Base-by-base conservation (phyloP, 2,888 invertebrate species). In the Podotricha telesiphe region DNA sequence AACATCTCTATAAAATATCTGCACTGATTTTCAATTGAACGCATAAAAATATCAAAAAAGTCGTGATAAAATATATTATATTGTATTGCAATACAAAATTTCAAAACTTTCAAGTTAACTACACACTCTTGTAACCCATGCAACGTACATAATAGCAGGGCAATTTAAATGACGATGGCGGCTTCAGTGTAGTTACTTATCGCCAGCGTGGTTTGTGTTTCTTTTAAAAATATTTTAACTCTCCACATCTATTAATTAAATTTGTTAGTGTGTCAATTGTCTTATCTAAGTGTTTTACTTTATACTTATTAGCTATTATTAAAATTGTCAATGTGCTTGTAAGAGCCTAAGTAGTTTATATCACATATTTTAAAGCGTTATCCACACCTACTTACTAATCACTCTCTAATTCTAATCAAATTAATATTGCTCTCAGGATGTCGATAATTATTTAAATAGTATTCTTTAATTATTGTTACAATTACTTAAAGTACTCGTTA, bases 91-190 rank as follows among this genome's bases (percentile, higher is more conserved):
- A 34, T 37, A 42, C 22, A 42, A 48, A 20, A 48, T 69, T 69
- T 11, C 40, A 53, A 45, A 66, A 65, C 65, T 51, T 65, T 47
- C 20, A 56, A 55, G 42, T 50, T n/a, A 50, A 58, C 42, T 50
- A 50, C 40, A 28, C 17, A 65, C 53, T 40, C 58, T 59, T 40
- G 22, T 37, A 59, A 50, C n/a, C 58, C 61, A 47, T 50, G 34
- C 51, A 45, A 61, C 45, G 34, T n/a, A 42, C 37, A 11, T 56
- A 17, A 40, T 53, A 40, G 53, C 53, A 63, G 45, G 51, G 50
- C 45, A 34, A 64, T 63, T 59, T 59, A 17, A 42, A n/a, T 59
- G 45, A 17, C 45, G 22, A 59, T 59, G 59, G 42, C 7, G 45
- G 17, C 45, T 59, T 17, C 22, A 45, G 22, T 22, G 22, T 22